Percentiles rank a stretch among this genome's conserved stretches.
Evolutionary conservation across 2,797 vertebrate species (phyloP).

Genomic region (Delichon dasypus): DNA sequence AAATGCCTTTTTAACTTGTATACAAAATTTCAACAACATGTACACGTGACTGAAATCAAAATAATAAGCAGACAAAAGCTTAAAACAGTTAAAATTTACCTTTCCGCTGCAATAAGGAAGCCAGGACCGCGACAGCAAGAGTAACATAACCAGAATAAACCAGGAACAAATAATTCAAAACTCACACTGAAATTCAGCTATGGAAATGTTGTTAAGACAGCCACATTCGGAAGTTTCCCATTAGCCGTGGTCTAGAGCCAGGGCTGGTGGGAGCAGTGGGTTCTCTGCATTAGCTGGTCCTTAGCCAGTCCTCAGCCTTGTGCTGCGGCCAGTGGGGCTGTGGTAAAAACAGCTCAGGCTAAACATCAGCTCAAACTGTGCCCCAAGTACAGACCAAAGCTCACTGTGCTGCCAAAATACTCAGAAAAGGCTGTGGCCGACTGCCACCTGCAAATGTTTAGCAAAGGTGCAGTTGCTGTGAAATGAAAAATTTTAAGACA

Average conservation of each 20-base stretch:
- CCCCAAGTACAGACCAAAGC: neutral
- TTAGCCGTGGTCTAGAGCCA: neutral
- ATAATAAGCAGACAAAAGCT: neutral
- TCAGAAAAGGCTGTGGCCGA: neutral
- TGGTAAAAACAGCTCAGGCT: neutral
- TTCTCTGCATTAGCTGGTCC: neutral
- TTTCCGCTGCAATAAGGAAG: neutral
- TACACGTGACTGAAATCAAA: neutral
- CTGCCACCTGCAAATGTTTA: neutral
- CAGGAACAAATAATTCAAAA: neutral
- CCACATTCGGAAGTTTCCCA: neutral
- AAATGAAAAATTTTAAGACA: neutral
- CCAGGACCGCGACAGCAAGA: neutral
- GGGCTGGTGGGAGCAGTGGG: neutral
- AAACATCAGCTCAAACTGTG: neutral
- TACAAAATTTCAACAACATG: neutral
- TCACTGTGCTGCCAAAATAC: neutral
- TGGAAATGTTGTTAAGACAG: fast-evolving
- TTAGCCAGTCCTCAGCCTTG: neutral
- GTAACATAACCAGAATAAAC: neutral
- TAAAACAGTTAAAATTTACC: neutral
- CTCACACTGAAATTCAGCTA: neutral
- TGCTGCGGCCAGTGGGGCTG: fast-evolving
- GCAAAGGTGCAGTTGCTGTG: neutral
- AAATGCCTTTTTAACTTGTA: neutral